Conservation (phyloP, 1,140 invertebrate genomes). For the Homalodisca vitripennis region DNA sequence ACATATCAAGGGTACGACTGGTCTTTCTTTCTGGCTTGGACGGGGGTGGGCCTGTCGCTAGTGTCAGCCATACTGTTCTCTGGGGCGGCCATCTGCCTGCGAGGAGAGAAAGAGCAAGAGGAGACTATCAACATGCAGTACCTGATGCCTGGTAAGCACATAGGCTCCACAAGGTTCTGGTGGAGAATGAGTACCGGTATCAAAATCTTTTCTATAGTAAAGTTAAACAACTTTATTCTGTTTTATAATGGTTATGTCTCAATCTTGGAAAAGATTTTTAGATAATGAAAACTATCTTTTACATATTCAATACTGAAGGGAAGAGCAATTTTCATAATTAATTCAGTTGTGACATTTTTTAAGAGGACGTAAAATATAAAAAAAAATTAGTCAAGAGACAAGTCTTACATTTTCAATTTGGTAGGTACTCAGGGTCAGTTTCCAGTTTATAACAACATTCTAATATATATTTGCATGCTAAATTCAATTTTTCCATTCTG, state of each 20-base stretch:
- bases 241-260: background rate
- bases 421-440: too few species aligned
- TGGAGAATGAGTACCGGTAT: background rate
- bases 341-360: too few species aligned
- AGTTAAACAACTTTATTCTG: background rate
- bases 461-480: too few species aligned
- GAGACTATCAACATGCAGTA: slow-evolving; percentile 97
- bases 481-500: too few species aligned
- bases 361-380: too few species aligned
- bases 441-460: too few species aligned
- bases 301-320: slow-evolving; percentile 8
- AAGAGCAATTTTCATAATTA: too few species aligned
- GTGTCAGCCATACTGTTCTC: slow-evolving; percentile 88
- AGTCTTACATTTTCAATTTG: too few species aligned
- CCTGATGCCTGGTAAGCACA: slow-evolving; percentile 93
- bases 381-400: too few species aligned
- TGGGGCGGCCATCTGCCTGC: slow-evolving; percentile 87
- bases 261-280: background rate
- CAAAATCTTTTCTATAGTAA: background rate
- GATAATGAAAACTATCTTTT: slow-evolving; percentile 26
- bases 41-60: slow-evolving; percentile 85
- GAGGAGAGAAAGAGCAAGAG: slow-evolving; percentile 87
- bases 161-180: background rate
- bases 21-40: slow-evolving; percentile 95
- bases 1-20: slow-evolving; percentile 88